Conservation (phyloP, 2,888 invertebrate species). For the Exephanes ischioxanthus region DNA sequence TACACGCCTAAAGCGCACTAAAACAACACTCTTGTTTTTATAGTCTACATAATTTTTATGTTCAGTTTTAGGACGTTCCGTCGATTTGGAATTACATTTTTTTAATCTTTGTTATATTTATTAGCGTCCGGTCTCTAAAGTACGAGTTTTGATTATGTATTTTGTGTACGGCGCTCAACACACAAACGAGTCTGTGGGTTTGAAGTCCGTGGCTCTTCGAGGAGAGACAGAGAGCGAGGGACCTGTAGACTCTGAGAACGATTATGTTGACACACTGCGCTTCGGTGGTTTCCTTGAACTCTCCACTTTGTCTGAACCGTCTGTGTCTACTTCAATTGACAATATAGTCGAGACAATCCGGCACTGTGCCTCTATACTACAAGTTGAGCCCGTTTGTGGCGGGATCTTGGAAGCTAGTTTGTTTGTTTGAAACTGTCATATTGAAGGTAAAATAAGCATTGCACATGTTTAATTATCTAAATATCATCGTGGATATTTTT, state of each 20-base stretch:
- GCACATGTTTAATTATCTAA: background rate
- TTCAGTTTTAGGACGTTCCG: background rate
- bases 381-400: constrained; percentile 35
- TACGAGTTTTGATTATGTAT: constrained; percentile 14
- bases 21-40: too few relatives aligned
- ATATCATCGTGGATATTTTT: background rate
- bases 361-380: constrained; percentile 17
- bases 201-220: constrained; percentile 29
- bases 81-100: background rate
- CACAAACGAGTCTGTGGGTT: constrained; percentile 25
- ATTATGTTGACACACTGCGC: constrained; percentile 55
- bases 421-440: constrained; percentile 4
- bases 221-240: background rate
- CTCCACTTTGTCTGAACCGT: constrained; percentile 39
- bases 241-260: constrained; percentile 28
- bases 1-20: too few relatives aligned
- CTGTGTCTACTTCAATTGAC: constrained; percentile 43
- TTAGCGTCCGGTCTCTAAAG: background rate
- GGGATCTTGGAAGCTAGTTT: constrained; percentile 32
- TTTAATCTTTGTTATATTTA: background rate
- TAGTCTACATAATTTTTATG: background rate
- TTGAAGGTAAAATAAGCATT: background rate
- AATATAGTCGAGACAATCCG: constrained; percentile 31
- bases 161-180: background rate
- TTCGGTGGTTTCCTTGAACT: constrained; percentile 44